Evolutionary conservation across 2,113 vertebrate genomes (phyloP).

Genomic region (Halichoeres trimaculatus): DNA sequence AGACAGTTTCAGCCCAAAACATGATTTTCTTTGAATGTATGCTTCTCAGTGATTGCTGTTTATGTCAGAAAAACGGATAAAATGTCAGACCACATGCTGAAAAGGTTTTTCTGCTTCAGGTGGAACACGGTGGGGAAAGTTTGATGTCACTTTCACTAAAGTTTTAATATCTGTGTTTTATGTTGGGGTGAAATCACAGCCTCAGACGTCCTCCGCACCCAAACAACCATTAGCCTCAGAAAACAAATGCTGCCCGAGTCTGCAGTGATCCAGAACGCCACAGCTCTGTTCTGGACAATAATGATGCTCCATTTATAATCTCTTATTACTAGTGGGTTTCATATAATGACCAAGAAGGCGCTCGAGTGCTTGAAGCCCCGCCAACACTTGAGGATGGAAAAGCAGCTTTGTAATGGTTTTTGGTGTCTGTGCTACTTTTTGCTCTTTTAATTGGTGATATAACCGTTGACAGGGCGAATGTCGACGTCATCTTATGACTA

Average conservation of each 20-base stretch:
- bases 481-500: too few species aligned
- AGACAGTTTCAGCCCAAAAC: too few species aligned
- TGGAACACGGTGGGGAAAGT: not conserved
- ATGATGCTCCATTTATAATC: not conserved
- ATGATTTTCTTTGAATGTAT: not conserved
- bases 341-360: constrained; percentile 3
- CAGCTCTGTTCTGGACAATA: constrained; percentile 6
- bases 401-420: not conserved
- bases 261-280: not conserved
- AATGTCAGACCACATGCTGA: too few species aligned
- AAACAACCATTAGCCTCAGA: not conserved
- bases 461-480: too few species aligned
- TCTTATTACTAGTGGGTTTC: not conserved
- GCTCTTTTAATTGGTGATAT: too few species aligned
- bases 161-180: not conserved
- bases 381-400: not conserved
- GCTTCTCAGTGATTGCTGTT: not conserved
- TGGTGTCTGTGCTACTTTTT: not conserved
- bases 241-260: not conserved
- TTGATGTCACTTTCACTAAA: not conserved
- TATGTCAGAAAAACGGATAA: not conserved
- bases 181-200: not conserved
- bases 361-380: not conserved
- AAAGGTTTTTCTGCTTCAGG: too few species aligned
- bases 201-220: not conserved